Evolutionary conservation across 2,888 invertebrate genomes (phyloP).

Genomic region (Mycalesis mineus): DNA sequence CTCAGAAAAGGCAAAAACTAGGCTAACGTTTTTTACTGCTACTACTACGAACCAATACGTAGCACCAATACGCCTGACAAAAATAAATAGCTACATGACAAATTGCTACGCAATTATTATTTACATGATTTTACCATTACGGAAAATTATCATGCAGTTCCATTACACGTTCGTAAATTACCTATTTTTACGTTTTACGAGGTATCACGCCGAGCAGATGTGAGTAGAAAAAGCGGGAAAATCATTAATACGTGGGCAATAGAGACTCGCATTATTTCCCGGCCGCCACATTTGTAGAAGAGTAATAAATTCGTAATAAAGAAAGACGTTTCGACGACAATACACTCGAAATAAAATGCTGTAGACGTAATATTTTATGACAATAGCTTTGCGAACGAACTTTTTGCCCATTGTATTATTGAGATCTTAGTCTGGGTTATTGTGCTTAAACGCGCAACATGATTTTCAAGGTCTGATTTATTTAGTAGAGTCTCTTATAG

Average conservation of each 20-base stretch:
- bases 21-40: too few species aligned
- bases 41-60: neutral
- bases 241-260: conserved; percentile 59
- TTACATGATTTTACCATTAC: conserved; percentile 31
- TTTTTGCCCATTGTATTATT: neutral
- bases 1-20: too few species aligned
- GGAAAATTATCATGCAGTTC: neutral
- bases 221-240: conserved; percentile 34
- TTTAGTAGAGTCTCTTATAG: neutral
- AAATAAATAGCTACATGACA: conserved; percentile 40
- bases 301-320: conserved; percentile 65
- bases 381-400: conserved; percentile 27
- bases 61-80: conserved; percentile 37
- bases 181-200: conserved; percentile 31
- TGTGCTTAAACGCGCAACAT: neutral
- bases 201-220: conserved; percentile 23
- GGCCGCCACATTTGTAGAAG: conserved; percentile 41
- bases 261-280: conserved; percentile 53
- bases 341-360: conserved; percentile 34
- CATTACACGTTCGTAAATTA: conserved; percentile 28
- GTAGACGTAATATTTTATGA: conserved; percentile 26
- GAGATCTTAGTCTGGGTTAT: neutral
- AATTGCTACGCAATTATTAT: conserved; percentile 37
- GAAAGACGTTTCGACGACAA: conserved; percentile 41
- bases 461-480: conserved; percentile 3